These are phyloP conservation scores for Leptopilina drosophilae DNA, from an alignment of 2,888 invertebrate species.

Conservation along the genomic window DNA sequence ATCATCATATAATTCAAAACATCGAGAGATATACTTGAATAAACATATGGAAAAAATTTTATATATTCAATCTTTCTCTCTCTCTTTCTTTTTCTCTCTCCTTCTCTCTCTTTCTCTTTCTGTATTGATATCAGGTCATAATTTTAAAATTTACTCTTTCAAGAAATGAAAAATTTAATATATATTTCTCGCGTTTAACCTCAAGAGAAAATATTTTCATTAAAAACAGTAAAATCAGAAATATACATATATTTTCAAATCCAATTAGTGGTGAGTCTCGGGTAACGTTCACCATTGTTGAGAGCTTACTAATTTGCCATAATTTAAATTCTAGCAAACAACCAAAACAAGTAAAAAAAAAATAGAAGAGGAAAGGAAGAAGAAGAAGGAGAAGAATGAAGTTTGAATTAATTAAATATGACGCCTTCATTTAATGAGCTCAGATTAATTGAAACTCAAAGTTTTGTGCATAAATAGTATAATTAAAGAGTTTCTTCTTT, in stretches of 20 bases:
- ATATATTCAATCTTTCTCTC: too few species aligned
- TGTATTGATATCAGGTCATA: too few species aligned
- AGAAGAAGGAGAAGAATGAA: neutral
- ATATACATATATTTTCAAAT: slow-evolving; percentile 7
- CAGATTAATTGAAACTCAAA: slow-evolving; percentile 1
- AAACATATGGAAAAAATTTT: too few species aligned
- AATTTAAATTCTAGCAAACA: slow-evolving; percentile 9
- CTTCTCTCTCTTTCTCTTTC: too few species aligned
- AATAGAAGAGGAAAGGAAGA: too few species aligned
- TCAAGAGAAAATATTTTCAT: slow-evolving; percentile 1
- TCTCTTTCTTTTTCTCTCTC: too few species aligned
- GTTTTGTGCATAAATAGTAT: neutral
- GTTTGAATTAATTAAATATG: slow-evolving; percentile 15
- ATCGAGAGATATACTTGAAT: too few species aligned
- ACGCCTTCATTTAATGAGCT: neutral
- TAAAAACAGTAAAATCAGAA: slow-evolving; percentile 7
- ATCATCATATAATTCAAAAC: too few species aligned
- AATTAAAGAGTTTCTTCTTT: too few species aligned
- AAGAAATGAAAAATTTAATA: too few species aligned
- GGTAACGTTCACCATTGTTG: slow-evolving; percentile 15
- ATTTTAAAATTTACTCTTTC: neutral
- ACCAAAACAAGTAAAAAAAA: neutral
- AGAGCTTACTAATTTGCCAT: slow-evolving; percentile 1
- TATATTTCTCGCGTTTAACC: neutral
- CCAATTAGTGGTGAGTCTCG: slow-evolving; percentile 23